Conservation (phyloP, 2,113 vertebrate species). For the Mus musculus region DNA sequence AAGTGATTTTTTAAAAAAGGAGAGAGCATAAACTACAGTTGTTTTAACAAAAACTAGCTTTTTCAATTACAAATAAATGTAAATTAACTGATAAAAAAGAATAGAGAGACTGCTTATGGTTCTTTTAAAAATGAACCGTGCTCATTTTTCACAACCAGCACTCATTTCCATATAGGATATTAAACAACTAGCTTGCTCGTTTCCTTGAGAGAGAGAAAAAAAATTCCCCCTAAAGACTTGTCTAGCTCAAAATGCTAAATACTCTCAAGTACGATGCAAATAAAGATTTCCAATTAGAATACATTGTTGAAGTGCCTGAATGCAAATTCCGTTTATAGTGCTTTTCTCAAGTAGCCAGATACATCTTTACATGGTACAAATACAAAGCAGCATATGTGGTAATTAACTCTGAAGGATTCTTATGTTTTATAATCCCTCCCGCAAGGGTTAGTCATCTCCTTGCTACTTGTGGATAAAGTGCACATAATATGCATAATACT, state of each 20-base stretch:
- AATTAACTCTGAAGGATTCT: background rate
- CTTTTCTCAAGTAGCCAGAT: background rate
- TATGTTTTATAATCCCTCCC: background rate
- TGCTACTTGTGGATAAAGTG: background rate
- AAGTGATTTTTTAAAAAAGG: background rate
- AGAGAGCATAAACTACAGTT: background rate
- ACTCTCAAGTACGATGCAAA: background rate
- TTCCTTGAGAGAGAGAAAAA: slow-evolving; percentile 11
- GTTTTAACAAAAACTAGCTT: background rate
- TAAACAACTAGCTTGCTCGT: background rate
- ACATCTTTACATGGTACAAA: background rate
- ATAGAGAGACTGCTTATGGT: background rate
- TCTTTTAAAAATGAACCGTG: background rate
- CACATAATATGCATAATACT: background rate
- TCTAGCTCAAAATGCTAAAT: slow-evolving; percentile 4
- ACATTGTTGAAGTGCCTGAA: background rate
- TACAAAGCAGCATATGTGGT: background rate
- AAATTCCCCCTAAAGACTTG: background rate
- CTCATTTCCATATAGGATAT: background rate
- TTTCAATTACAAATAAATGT: slow-evolving; percentile 19
- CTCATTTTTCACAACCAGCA: background rate
- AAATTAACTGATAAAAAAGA: background rate
- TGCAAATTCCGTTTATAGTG: background rate
- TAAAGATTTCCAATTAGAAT: background rate
- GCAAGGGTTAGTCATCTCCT: background rate